phyloP scores from a whole-genome alignment of 2,797 vertebrate species.

The Phrynocephalus forsythii region DNA sequence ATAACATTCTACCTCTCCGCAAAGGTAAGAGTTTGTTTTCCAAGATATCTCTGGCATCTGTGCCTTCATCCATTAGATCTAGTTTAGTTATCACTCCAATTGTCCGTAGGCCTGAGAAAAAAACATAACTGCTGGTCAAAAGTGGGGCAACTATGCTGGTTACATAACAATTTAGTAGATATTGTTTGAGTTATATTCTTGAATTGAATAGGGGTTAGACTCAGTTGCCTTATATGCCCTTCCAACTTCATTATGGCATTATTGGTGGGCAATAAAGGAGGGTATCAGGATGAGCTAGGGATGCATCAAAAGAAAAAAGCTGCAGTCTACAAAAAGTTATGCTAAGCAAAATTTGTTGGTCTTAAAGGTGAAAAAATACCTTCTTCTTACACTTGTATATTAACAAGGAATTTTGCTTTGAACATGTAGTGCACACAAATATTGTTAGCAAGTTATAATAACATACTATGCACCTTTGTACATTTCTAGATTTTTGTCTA shows the following conservation, averaged over 20 bases:
- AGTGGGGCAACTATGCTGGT: not conserved
- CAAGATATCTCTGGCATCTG: conserved; percentile 91
- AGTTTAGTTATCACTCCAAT: conserved; percentile 98
- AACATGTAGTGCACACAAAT: no score
- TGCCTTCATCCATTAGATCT: conserved; percentile 98
- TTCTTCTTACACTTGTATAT: no score
- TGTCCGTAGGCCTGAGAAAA: conserved; percentile 86
- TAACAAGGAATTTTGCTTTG: no score
- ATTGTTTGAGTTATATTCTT: no score
- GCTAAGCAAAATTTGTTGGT: no score
- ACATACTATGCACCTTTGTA: not conserved
- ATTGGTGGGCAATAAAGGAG: not conserved
- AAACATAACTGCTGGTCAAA: conserved; percentile 3
- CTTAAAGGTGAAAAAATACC: no score
- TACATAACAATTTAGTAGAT: no score
- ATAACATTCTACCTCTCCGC: conserved; percentile 83
- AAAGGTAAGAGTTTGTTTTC: conserved; percentile 95
- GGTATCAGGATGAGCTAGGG: not conserved
- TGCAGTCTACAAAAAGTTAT: no score
- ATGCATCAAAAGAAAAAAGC: no score
- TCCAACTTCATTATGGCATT: no score
- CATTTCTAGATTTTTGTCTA: not conserved
- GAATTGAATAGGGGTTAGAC: no score
- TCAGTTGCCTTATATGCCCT: no score
- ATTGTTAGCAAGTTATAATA: not conserved